Base-by-base conservation (phyloP, 2,888 invertebrate species). In the Ashinkailepas kermadecensis region DNA sequence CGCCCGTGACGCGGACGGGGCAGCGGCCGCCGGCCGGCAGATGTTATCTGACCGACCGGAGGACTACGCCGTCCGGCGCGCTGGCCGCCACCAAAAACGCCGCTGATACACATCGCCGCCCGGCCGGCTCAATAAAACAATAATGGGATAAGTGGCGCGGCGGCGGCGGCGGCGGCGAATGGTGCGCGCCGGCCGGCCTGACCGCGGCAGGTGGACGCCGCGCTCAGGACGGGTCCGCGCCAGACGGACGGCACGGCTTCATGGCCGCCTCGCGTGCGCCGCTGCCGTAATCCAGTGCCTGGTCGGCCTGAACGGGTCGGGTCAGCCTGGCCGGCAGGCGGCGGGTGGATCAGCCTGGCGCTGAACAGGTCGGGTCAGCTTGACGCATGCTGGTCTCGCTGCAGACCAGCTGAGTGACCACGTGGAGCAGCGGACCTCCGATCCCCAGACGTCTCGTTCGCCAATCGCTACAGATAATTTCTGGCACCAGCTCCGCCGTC, bases 61-160 rank as follows among this genome's bases (percentile, higher is more conserved):
- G 64, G 70, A 23, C 15, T 23, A 39, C 70, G 39, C 70, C 15
- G 15, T n/a, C 15, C 25, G 12, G 15, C 39, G 70, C 70, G 70
- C 70, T 39, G 70, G 39, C 15, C 70, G 15, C 13, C 70, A 25
- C 15, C 18, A 18, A 54, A 18, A 54, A 21, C 74, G 23, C 74
- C 74, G 54, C 25, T 18, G 74, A 74, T 74, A 74, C 15, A 9
- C 74, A 54, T 74, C 74, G 21, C 21, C 25, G 21, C 74, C 2
- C 18, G 74, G 54, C 59, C 18, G 74, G 54, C 74, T 74, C 74
- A 74, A 74, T 74, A 74, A 74, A 74, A 74, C 74, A 54, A 74
- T 74, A 56, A 74, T 74, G 74, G 74, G 74, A 74, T 74, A 74
- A 74, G 74, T 74, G 74, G 8, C 56, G 74, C 74, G 74, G 56